These are phyloP conservation scores for Nannoperca obscura DNA, from an alignment of 2,797 vertebrate species.

Conservation along the genomic window DNA sequence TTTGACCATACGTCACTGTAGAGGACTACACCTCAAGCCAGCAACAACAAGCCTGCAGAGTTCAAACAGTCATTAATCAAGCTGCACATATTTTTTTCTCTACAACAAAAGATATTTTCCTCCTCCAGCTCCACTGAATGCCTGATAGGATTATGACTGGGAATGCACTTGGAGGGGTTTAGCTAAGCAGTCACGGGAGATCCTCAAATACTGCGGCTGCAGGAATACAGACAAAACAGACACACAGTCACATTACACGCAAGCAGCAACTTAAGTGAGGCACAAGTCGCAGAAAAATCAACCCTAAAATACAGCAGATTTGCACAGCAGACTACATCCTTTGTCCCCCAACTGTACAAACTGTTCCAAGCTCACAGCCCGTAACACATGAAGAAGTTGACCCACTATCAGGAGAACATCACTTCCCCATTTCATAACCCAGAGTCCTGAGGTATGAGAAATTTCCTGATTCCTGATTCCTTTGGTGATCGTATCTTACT, in stretches of 20 bases:
- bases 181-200: conserved; percentile 71
- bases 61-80: conserved; percentile 47
- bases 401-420: conserved; percentile 19
- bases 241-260: background rate
- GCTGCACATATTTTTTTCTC: conserved; percentile 24
- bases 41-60: conserved; percentile 23
- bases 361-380: background rate
- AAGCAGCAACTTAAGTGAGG: background rate
- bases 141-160: conserved; percentile 75
- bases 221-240: conserved; percentile 32
- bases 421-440: background rate
- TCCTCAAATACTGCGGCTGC: conserved; percentile 25
- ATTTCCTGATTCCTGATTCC: conserved; percentile 21
- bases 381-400: background rate
- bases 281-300: conserved; percentile 6
- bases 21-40: background rate
- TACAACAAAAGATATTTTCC: conserved; percentile 50
- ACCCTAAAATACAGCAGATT: background rate
- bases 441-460: background rate
- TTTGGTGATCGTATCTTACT: background rate
- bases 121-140: conserved; percentile 53
- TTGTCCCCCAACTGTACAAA: conserved; percentile 10
- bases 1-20: background rate
- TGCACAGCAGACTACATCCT: conserved; percentile 2
- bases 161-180: conserved; percentile 53